Conservation (phyloP, 2,888 invertebrate genomes). For the Erpobdella octoculata region DNA sequence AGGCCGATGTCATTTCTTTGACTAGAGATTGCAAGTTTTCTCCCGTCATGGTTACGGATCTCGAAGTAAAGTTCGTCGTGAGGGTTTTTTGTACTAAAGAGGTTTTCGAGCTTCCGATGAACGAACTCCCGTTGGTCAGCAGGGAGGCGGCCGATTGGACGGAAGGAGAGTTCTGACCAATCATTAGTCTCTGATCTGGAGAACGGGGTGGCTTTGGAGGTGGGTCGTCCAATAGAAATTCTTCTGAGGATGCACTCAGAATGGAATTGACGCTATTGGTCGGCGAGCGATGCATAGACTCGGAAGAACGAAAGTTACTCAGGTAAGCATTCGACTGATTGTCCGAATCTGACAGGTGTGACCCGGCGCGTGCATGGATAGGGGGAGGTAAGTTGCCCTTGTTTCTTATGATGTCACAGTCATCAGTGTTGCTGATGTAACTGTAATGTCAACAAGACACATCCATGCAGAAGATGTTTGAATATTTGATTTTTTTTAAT, state of each 20-base stretch:
- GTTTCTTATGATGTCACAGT: not conserved
- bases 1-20: not conserved
- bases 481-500: too few species aligned
- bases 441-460: too few species aligned
- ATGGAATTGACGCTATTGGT: conserved; percentile 79
- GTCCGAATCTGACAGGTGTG: not conserved
- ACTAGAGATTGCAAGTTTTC: not conserved
- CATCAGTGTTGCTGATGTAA: too few species aligned
- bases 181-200: not conserved
- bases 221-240: conserved; percentile 36
- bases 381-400: not conserved
- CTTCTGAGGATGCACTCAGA: conserved; percentile 66
- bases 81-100: not conserved
- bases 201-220: conserved; percentile 25
- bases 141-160: too few species aligned
- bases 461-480: too few species aligned
- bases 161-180: too few species aligned
- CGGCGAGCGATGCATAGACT: conserved; percentile 50
- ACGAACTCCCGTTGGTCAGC: not conserved
- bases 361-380: not conserved
- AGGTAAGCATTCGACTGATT: not conserved
- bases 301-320: not conserved
- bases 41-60: not conserved
- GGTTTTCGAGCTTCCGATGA: not conserved
- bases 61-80: not conserved